Conservation (phyloP, 23 tunicate species). For the Clavelina lepadiformis region DNA sequence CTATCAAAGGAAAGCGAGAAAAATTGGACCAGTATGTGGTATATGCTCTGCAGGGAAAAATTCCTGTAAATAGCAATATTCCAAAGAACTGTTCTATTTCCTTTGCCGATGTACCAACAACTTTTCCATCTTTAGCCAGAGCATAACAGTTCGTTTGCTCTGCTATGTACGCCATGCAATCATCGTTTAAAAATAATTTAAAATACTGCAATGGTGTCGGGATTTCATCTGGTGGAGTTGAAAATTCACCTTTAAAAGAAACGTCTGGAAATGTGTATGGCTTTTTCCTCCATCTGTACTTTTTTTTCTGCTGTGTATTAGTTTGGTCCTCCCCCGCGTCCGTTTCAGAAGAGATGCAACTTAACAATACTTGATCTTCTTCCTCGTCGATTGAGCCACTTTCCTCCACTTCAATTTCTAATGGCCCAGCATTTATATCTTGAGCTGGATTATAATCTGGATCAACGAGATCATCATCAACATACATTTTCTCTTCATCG, state of each 20-base stretch:
- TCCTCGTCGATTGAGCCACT: neutral
- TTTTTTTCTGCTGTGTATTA: slow-evolving; percentile 2
- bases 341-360: too few species aligned
- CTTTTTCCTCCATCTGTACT: neutral
- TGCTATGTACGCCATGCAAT: slow-evolving; percentile 22
- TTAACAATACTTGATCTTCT: slow-evolving; percentile 11
- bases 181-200: slow-evolving; percentile 7
- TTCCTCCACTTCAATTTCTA: neutral
- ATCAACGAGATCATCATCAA: neutral
- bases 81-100: too few species aligned
- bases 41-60: slow-evolving; percentile 10
- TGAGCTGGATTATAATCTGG: slow-evolving; percentile 7
- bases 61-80: slow-evolving; percentile 17
- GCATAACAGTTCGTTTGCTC: slow-evolving; percentile 8
- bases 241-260: slow-evolving; percentile 8
- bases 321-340: too few species aligned
- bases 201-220: slow-evolving; percentile 4
- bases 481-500: too few species aligned
- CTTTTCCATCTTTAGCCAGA: slow-evolving; percentile 2
- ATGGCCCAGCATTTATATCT: neutral
- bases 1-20: slow-evolving; percentile 2
- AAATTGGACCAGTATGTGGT: slow-evolving; percentile 16
- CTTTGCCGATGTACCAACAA: neutral
- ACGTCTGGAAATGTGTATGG: slow-evolving; percentile 2
- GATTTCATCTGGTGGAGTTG: slow-evolving; percentile 6